A percentile compares a stretch with the other conserved stretches of the same genome.
These are phyloP conservation scores for Pammene fasciana DNA, from an alignment of 2,888 invertebrate species.

Conservation along the genomic window DNA sequence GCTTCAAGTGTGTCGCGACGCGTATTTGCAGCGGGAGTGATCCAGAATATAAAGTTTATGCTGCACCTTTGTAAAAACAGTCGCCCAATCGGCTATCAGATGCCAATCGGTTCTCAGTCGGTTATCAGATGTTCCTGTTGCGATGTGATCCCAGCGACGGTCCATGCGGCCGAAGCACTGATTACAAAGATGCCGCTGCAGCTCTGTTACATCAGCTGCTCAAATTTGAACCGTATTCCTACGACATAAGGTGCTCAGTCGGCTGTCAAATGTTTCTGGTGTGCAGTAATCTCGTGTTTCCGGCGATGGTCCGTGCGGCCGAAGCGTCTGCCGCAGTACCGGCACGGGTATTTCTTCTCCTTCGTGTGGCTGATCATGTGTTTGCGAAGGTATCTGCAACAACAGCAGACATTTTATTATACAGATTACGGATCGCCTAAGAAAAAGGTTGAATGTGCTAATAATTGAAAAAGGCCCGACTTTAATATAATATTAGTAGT, in stretches of 20 bases:
- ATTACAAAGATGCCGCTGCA: neutral
- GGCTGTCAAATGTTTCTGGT: slow-evolving; percentile 56
- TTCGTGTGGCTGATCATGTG: slow-evolving; percentile 74
- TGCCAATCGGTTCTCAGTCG: no score
- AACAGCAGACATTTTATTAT: neutral
- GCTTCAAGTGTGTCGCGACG: no score
- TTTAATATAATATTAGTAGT: no score
- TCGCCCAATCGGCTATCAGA: no score
- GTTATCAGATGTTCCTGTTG: no score
- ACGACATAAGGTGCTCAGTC: slow-evolving; percentile 10
- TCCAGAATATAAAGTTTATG: no score
- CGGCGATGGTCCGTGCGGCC: slow-evolving; percentile 73
- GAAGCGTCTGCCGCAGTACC: slow-evolving; percentile 72
- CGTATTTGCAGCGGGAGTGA: no score
- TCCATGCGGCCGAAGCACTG: neutral
- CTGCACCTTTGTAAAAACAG: no score
- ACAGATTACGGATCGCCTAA: no score
- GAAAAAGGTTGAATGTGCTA: no score
- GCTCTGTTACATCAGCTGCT: neutral
- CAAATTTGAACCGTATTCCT: neutral
- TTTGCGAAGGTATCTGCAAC: slow-evolving; percentile 58
- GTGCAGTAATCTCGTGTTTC: slow-evolving; percentile 72
- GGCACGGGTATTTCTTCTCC: slow-evolving; percentile 67
- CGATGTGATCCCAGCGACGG: no score
- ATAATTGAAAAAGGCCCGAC: no score